Percentiles rank a stretch among this genome's conserved stretches.
Conservation (phyloP, 2,888 invertebrate species). For the Dicranocentrus wangi region DNA sequence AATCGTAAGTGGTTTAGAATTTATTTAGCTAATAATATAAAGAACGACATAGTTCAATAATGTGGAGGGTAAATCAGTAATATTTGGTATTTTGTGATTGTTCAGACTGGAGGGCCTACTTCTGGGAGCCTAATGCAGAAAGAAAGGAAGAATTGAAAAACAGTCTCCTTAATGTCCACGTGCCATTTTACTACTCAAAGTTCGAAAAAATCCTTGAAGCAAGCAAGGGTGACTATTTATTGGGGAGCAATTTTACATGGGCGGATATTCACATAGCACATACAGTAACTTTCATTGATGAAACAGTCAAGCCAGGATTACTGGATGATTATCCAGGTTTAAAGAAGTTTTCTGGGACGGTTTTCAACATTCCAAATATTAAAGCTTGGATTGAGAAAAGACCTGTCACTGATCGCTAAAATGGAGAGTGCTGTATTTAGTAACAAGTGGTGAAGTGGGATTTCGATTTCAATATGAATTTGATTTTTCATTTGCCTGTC, state of each 20-base stretch:
- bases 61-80: no score
- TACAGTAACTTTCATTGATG: slow-evolving; percentile 34
- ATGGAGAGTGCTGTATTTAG: no score
- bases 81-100: no score
- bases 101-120: slow-evolving; percentile 57
- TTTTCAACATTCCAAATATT: slow-evolving; percentile 35
- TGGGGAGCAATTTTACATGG: slow-evolving; percentile 58
- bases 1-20: slow-evolving; percentile 27
- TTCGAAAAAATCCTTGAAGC: slow-evolving; percentile 52
- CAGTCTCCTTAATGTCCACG: slow-evolving; percentile 28
- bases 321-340: slow-evolving; percentile 6
- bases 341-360: slow-evolving; percentile 16
- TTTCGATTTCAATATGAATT: no score
- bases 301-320: slow-evolving; percentile 19
- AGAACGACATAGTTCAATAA: no score
- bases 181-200: slow-evolving; percentile 46
- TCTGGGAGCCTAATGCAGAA: slow-evolving; percentile 24
- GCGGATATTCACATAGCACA: slow-evolving; percentile 62
- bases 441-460: no score
- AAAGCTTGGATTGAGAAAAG: slow-evolving; percentile 48
- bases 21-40: no score
- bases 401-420: slow-evolving; percentile 30
- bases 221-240: slow-evolving; percentile 47
- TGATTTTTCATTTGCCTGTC: no score
- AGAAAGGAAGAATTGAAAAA: slow-evolving; percentile 43